Conservation (phyloP, 1,140 invertebrate species). For the Drosophila ironensis region DNA sequence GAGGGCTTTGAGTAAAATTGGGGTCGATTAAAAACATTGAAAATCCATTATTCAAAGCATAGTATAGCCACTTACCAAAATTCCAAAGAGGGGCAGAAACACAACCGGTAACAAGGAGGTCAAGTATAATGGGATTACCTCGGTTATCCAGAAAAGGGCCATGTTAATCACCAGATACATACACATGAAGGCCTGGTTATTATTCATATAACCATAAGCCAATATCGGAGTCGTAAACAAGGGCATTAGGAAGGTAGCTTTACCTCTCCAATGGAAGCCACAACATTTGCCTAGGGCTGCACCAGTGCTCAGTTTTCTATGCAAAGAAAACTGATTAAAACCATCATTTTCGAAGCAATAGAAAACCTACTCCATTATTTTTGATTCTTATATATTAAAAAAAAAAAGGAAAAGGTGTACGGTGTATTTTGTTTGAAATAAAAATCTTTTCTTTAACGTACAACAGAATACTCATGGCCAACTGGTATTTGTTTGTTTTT, state of each 20-base stretch:
- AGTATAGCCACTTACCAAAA: conserved; percentile 82
- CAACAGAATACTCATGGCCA: too few relatives aligned
- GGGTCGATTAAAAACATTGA: conserved; percentile 88
- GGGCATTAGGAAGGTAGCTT: conserved; percentile 18
- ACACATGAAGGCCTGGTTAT: conserved; percentile 84
- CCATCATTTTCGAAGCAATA: too few relatives aligned
- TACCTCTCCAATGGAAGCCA: conserved; percentile 49
- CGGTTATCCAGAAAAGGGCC: conserved; percentile 92
- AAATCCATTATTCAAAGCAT: too few relatives aligned
- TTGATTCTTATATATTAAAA: too few relatives aligned
- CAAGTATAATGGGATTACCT: conserved; percentile 89
- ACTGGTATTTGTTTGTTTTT: too few relatives aligned
- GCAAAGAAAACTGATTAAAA: too few relatives aligned
- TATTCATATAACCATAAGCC: not conserved
- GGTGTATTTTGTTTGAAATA: too few relatives aligned
- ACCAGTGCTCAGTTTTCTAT: too few relatives aligned
- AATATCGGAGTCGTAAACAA: conserved; percentile 29
- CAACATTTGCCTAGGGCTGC: too few relatives aligned
- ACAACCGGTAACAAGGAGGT: conserved; percentile 91
- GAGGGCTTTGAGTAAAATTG: conserved; percentile 87
- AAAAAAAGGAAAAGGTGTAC: too few relatives aligned
- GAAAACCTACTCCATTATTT: too few relatives aligned
- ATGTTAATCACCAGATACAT: conserved; percentile 90
- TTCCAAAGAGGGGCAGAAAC: conserved; percentile 88
- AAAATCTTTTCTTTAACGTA: too few relatives aligned